phyloP scores from a whole-genome alignment of 2,113 vertebrate genomes.

The Tretioscincus oriximinensis region DNA sequence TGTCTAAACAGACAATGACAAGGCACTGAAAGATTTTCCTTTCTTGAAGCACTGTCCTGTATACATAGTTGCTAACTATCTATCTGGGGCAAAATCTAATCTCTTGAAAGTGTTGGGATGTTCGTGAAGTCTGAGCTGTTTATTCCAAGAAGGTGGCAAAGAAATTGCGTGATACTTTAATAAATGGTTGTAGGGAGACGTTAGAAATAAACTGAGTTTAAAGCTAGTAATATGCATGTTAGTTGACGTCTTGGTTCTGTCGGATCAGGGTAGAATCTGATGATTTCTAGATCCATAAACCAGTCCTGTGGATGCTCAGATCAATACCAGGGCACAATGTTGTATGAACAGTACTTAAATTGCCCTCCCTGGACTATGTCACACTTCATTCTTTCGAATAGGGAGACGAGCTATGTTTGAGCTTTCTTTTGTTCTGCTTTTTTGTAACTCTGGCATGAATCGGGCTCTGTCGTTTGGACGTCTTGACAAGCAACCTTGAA shows the following conservation, averaged over 20 bases:
- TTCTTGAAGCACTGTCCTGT: slow-evolving; percentile 42
- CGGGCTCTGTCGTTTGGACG: not conserved
- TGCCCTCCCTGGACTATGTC: not conserved
- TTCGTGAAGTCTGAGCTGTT: slow-evolving; percentile 32
- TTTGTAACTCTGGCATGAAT: slow-evolving; percentile 13
- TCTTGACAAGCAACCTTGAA: not conserved
- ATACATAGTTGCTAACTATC: slow-evolving; percentile 42
- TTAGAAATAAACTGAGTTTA: not conserved
- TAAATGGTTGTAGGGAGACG: not conserved
- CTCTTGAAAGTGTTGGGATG: slow-evolving; percentile 12
- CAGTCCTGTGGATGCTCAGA: not conserved
- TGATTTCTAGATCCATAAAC: not conserved
- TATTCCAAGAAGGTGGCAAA: slow-evolving; percentile 5
- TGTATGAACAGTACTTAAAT: not conserved
- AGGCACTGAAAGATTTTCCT: slow-evolving; percentile 33
- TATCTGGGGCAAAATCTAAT: slow-evolving; percentile 51
- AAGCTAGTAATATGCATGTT: slow-evolving; percentile 21
- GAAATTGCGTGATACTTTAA: slow-evolving; percentile 4
- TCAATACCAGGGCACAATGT: not conserved
- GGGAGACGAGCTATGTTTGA: slow-evolving; percentile 15
- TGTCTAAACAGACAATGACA: slow-evolving; percentile 24
- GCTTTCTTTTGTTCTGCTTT: slow-evolving; percentile 22
- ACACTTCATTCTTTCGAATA: slow-evolving; percentile 6
- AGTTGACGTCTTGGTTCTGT: slow-evolving; percentile 24
- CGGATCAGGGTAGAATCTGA: slow-evolving; percentile 3